Evolutionary conservation across 2,888 invertebrate genomes (phyloP).

Genomic region (Ceraclea dissimilis): DNA sequence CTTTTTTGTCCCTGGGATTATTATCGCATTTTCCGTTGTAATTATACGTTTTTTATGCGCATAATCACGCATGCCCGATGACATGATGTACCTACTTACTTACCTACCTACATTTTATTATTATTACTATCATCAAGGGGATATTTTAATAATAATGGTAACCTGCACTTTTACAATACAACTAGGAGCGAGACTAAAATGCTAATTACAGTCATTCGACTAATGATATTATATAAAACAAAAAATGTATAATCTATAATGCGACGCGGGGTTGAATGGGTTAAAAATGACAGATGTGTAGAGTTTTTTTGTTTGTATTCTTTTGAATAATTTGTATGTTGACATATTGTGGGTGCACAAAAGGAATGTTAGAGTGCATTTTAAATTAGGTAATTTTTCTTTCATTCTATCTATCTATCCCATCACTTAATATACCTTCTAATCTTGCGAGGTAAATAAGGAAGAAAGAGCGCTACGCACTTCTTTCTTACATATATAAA

Average conservation of each 20-base stretch:
- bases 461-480: no score
- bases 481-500: no score
- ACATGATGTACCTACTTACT: neutral
- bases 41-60: constrained; percentile 19
- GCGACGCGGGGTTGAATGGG: neutral
- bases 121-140: neutral
- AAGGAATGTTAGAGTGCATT: no score
- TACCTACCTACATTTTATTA: neutral
- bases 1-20: constrained; percentile 11
- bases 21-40: constrained; percentile 22
- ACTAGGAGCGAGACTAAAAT: constrained; percentile 18
- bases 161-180: neutral
- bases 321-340: constrained; percentile 1
- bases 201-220: constrained; percentile 20
- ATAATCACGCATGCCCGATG: constrained; percentile 11
- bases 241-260: constrained; percentile 11
- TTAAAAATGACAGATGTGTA: constrained; percentile 1
- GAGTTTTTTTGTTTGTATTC: constrained; percentile 3
- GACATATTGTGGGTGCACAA: neutral
- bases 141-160: neutral
- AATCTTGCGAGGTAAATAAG: no score
- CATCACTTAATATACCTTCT: no score
- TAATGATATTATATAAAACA: constrained; percentile 23
- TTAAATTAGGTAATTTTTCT: no score
- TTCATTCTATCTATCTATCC: no score